Base-by-base conservation (phyloP, 2,888 invertebrate species). In the Neoitamus cyanurus region DNA sequence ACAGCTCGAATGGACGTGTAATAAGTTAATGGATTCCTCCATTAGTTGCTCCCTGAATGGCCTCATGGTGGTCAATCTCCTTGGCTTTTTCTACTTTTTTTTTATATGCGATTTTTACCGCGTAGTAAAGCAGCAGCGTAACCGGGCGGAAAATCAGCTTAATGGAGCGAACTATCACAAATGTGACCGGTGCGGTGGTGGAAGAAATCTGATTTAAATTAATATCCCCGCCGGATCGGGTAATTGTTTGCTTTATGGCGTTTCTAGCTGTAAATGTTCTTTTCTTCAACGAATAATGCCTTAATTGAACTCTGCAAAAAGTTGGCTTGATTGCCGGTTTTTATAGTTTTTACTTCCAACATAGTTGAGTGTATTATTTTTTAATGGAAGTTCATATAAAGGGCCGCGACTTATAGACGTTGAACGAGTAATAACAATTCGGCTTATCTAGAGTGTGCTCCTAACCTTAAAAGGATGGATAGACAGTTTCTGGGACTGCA, bases 1-100 rank as follows among this genome's bases (percentile, higher is more conserved):
- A 75, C 28, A 42, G 75, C 42, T 42, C 9, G 75, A 75, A 42
- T 75, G 15, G 6, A 36, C 42, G 42, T 36, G n/a, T 42, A 75
- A 75, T 42, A 75, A 75, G 75, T 75, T 75, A 75, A 75, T 75
- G 75, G 75, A 75, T 75, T 75, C 42, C 15, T 42, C 42, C 75
- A 75, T 75, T 75, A 75, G 75, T 46, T 28, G 75, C 25, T 58
- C 58, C 58, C 58, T 25, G 20, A 20, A 58, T 58, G 58, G 58
- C 58, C 25, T 25, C 58, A 58, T 25, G 2, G 58, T 58, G 58
- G 58, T 58, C 58, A 58, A 58, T 58, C 58, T 58, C 58, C 58
- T 58, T 58, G 58, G 58, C 25, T 20, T 58, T 20, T 58, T 58
- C 42, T 13, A 25, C 9, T 58, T 58, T 20, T 20, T 20, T 25